A percentile compares a stretch with the other conserved stretches of the same genome.
These are phyloP conservation scores for Candoia aspera DNA, from an alignment of 2,113 vertebrate genomes.

Conservation along the genomic window DNA sequence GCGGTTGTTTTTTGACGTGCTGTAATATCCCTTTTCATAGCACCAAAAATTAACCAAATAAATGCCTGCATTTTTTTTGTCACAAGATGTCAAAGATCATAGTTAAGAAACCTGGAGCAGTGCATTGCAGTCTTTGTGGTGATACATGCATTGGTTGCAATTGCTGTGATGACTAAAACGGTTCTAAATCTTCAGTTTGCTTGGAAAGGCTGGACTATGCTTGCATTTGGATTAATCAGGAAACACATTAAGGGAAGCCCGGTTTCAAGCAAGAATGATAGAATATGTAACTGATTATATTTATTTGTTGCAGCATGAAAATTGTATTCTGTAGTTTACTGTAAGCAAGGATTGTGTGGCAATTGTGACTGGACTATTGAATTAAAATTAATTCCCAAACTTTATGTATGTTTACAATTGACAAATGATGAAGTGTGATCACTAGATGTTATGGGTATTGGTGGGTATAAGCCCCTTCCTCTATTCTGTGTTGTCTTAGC, in stretches of 20 bases:
- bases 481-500: neutral
- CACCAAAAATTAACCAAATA: constrained; percentile 39
- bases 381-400: neutral
- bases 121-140: constrained; percentile 31
- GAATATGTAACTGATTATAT: constrained; percentile 42
- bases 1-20: constrained; percentile 9
- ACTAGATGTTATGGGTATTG: neutral
- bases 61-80: neutral
- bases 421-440: neutral
- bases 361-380: neutral
- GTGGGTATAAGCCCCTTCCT: neutral
- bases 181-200: constrained; percentile 26
- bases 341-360: neutral
- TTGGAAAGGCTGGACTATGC: neutral
- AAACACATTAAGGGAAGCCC: constrained; percentile 32
- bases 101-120: constrained; percentile 16
- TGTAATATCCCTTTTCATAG: constrained; percentile 38
- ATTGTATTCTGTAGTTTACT: neutral
- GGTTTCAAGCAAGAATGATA: constrained; percentile 54
- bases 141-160: constrained; percentile 41
- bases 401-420: neutral
- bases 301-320: constrained; percentile 18
- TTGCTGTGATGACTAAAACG: constrained; percentile 5
- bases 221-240: neutral
- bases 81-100: constrained; percentile 9